Evolutionary conservation across 2,113 vertebrate genomes (phyloP).

Genomic region (Petromus typicus): DNA sequence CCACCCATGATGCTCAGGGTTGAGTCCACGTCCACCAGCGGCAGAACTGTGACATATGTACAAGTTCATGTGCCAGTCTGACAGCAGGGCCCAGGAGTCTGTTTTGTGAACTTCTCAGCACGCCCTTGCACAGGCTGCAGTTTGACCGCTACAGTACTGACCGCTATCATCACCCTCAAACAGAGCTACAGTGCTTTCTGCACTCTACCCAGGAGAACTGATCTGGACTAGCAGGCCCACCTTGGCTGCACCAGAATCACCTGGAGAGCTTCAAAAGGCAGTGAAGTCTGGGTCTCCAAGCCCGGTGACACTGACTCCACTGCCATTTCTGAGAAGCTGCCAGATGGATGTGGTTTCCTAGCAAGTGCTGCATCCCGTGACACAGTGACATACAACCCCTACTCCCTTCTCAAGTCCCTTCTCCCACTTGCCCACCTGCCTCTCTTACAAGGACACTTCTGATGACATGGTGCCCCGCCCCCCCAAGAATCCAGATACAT

Average conservation of each 20-base stretch:
- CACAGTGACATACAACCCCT: no score
- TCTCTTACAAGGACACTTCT: no score
- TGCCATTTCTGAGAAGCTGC: not conserved
- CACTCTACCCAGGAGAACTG: not conserved
- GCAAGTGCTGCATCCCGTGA: no score
- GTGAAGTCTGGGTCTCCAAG: not conserved
- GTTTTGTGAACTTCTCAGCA: not conserved
- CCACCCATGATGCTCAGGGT: not conserved
- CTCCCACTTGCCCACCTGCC: no score
- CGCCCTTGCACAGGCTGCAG: not conserved
- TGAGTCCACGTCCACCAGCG: not conserved
- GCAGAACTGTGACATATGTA: not conserved
- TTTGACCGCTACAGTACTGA: not conserved
- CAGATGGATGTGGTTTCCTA: not conserved
- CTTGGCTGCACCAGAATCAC: not conserved
- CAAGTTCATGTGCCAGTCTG: not conserved
- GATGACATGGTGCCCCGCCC: no score
- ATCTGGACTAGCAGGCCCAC: not conserved
- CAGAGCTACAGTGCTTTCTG: not conserved
- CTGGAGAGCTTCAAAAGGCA: not conserved
- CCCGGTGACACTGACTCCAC: not conserved
- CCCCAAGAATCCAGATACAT: no score
- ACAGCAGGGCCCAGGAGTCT: not conserved
- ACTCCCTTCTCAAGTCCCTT: no score
- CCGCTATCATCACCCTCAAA: not conserved